phyloP scores from a whole-genome alignment of 2,797 vertebrate genomes.

The Discoglossus pictus region DNA sequence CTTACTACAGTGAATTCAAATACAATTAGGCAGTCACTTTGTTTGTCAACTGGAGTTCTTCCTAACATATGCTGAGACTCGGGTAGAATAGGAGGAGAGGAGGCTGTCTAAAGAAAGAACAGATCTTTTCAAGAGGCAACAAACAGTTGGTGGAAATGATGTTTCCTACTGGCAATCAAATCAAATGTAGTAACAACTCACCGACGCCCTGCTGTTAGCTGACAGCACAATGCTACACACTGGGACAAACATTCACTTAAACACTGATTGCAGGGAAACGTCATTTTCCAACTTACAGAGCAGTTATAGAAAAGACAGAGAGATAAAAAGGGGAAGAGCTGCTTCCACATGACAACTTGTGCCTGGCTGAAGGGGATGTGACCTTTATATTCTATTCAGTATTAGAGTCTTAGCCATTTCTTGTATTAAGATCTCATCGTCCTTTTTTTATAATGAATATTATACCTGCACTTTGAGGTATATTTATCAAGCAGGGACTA shows the following conservation, averaged over 20 bases:
- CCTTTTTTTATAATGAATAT: too few species aligned
- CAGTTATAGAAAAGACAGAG: constrained; percentile 43
- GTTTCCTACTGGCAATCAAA: constrained; percentile 81
- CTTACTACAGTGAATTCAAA: constrained; percentile 46
- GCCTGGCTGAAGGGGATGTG: too few species aligned
- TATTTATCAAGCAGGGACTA: too few species aligned
- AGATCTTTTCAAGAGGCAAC: constrained; percentile 63
- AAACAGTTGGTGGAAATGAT: constrained; percentile 76
- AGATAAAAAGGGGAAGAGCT: constrained; percentile 42
- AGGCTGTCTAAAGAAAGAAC: constrained; percentile 53
- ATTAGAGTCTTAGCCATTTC: too few species aligned
- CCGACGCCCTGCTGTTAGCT: constrained; percentile 72
- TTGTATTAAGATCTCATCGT: too few species aligned
- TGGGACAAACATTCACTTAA: constrained; percentile 83
- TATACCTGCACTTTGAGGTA: too few species aligned
- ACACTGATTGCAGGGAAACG: constrained; percentile 76
- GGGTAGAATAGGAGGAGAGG: constrained; percentile 28
- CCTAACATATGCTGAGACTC: constrained; percentile 18
- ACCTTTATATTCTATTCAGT: constrained; percentile 53
- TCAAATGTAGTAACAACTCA: constrained; percentile 82
- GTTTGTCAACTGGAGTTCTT: constrained; percentile 32
- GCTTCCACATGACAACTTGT: constrained; percentile 49
- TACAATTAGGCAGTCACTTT: constrained; percentile 47
- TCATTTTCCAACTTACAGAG: constrained; percentile 65
- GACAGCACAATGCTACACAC: constrained; percentile 74